Conservation (phyloP, 2,113 vertebrate species). For the Corythaeola cristata region DNA sequence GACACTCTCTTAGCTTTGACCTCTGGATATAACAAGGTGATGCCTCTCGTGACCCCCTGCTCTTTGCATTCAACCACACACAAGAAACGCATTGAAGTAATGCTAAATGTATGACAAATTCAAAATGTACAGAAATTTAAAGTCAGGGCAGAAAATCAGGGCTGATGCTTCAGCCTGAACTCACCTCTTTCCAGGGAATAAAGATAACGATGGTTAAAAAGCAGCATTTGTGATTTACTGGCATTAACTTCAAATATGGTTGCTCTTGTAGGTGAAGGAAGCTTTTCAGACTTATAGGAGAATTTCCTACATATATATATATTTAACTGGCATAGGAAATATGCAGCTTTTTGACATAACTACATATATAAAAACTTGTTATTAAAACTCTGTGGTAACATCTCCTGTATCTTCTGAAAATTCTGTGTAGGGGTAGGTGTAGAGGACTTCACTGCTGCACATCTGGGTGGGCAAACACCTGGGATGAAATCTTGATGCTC, state of each 20-base stretch:
- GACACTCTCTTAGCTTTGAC: conserved; percentile 66
- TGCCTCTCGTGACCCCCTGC: conserved; percentile 33
- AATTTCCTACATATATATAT: background rate
- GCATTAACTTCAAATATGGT: background rate
- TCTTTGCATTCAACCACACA: conserved; percentile 46
- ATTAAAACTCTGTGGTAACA: background rate
- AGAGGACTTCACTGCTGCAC: background rate
- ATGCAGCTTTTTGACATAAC: background rate
- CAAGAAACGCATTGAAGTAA: conserved; percentile 20
- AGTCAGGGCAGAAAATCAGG: conserved; percentile 17
- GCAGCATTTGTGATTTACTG: background rate
- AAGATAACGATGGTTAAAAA: conserved; percentile 4
- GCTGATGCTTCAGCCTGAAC: conserved; percentile 3
- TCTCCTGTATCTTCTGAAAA: background rate
- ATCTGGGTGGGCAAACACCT: background rate
- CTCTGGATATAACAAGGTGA: conserved; percentile 65
- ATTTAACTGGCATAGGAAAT: background rate
- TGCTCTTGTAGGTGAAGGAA: background rate
- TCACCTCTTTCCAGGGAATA: background rate
- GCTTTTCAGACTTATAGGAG: background rate
- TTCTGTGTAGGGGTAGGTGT: background rate
- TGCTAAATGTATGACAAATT: conserved; percentile 7
- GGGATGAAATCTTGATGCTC: background rate
- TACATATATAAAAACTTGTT: background rate
- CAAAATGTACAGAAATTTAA: conserved; percentile 11